Conservation (phyloP, 2,113 vertebrate species). For the Solea solea region DNA sequence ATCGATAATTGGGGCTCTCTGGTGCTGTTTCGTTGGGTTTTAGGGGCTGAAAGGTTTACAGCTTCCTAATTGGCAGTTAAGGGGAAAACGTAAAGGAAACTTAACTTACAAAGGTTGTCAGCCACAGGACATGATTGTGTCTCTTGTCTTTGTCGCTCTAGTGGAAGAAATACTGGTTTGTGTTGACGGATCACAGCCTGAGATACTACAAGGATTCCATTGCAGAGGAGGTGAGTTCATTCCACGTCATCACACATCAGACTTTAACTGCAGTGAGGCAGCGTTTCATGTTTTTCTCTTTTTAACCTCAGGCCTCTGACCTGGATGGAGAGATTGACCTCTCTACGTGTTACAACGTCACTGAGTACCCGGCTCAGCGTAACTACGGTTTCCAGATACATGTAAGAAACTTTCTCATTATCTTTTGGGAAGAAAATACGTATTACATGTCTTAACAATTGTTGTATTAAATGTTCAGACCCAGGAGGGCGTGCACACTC, state of each 20-base stretch:
- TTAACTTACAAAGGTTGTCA: too few relatives aligned
- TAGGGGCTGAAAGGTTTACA: too few relatives aligned
- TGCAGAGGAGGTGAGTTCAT: conserved; percentile 80
- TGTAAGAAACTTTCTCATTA: conserved; percentile 59
- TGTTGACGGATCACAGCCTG: conserved; percentile 84
- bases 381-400: conserved; percentile 87
- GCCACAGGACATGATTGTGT: too few relatives aligned
- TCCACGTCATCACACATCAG: background rate
- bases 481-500: conserved; percentile 80
- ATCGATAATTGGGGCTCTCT: too few relatives aligned
- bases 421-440: background rate
- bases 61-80: too few relatives aligned
- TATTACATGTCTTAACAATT: too few relatives aligned
- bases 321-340: conserved; percentile 86
- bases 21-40: too few relatives aligned
- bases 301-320: conserved; percentile 78
- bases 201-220: conserved; percentile 86
- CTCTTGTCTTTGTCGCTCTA: conserved; percentile 27
- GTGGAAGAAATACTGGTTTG: conserved; percentile 88
- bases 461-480: conserved; percentile 65
- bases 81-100: too few relatives aligned
- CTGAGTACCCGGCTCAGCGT: conserved; percentile 84
- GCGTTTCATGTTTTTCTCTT: background rate
- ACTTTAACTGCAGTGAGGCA: background rate
- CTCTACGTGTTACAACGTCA: conserved; percentile 82